phyloP scores from a whole-genome alignment of 2,888 invertebrate genomes.

The Drymonia ruficornis region DNA sequence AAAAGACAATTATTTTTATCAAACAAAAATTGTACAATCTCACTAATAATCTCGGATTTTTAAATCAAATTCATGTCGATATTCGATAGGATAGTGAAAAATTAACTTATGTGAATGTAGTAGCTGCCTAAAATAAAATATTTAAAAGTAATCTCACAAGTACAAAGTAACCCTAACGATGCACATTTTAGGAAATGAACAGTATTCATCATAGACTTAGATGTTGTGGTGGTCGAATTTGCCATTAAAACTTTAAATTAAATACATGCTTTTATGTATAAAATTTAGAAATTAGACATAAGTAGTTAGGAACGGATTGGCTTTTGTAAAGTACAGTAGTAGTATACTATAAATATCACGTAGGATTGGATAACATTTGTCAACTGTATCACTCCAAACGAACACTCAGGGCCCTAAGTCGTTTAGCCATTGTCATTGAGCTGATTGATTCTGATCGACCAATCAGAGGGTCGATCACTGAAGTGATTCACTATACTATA shows the following conservation, averaged over 20 bases:
- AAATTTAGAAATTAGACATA: not conserved
- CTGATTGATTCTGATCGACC: too few species aligned
- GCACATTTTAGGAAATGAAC: constrained; percentile 18
- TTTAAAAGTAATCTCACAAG: constrained; percentile 18
- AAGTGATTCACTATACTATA: too few species aligned
- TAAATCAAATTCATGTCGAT: not conserved
- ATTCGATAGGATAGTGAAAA: not conserved
- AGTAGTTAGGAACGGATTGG: not conserved
- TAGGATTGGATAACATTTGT: not conserved
- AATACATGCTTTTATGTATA: not conserved
- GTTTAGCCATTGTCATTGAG: too few species aligned
- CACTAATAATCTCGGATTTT: not conserved
- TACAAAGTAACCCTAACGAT: constrained; percentile 30
- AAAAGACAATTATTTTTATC: constrained; percentile 20
- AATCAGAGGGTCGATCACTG: too few species aligned
- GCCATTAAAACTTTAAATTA: not conserved
- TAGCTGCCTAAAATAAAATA: constrained; percentile 17
- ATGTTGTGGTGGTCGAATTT: not conserved
- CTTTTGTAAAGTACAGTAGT: not conserved
- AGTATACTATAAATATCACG: not conserved
- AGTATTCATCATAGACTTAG: constrained; percentile 18
- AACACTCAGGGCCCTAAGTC: too few species aligned
- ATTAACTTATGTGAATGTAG: not conserved
- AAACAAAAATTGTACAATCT: constrained; percentile 14
- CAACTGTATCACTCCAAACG: too few species aligned